Percentiles rank a stretch among this genome's conserved stretches.
These are phyloP conservation scores for Molossus alvarezi DNA, from an alignment of 2,797 vertebrate species.

Conservation along the genomic window DNA sequence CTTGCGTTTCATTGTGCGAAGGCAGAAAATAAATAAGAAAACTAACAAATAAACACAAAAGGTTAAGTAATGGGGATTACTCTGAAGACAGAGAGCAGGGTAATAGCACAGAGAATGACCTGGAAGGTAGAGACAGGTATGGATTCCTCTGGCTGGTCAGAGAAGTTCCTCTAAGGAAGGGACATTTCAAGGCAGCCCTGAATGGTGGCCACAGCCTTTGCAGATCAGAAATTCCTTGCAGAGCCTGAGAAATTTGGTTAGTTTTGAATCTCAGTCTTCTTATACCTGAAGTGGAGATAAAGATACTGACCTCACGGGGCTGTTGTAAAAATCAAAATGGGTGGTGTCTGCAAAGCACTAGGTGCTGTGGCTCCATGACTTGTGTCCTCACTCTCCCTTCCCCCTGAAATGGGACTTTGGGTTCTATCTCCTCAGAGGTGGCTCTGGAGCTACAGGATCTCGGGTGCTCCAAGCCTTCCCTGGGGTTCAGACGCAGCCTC, in stretches of 20 bases:
- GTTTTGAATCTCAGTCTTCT: neutral
- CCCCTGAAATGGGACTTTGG: neutral
- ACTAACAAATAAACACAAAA: too few species aligned
- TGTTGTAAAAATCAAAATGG: neutral
- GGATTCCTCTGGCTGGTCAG: too few species aligned
- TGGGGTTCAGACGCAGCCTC: neutral
- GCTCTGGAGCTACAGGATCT: neutral
- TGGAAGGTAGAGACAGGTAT: too few species aligned
- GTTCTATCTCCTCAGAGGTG: neutral
- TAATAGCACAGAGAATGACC: too few species aligned
- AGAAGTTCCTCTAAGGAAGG: too few species aligned
- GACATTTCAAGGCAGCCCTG: too few species aligned
- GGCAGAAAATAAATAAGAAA: too few species aligned
- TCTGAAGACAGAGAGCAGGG: too few species aligned
- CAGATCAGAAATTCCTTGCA: neutral
- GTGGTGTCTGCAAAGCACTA: fast-evolving
- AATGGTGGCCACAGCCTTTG: too few species aligned
- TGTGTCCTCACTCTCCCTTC: neutral
- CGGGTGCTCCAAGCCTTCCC: neutral
- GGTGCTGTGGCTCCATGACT: too few species aligned
- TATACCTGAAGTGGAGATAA: neutral
- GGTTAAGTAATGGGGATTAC: too few species aligned
- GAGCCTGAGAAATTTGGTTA: neutral
- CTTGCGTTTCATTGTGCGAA: too few species aligned
- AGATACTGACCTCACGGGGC: neutral